Base-by-base conservation (phyloP, 2,888 invertebrate species). In the Harpalus rufipes region DNA sequence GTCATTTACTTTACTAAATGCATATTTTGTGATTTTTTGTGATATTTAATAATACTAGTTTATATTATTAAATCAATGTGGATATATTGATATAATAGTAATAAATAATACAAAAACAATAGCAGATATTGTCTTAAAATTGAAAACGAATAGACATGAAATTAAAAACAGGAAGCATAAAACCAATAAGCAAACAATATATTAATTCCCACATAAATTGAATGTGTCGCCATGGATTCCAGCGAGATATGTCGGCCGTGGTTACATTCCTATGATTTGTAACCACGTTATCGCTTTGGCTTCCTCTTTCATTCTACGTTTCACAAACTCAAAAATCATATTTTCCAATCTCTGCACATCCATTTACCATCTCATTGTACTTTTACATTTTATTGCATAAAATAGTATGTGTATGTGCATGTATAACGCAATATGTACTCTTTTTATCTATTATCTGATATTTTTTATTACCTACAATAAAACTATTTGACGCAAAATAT, bases 221-320 rank as follows among this genome's bases (percentile, higher is more conserved):
- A n/a, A 8, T 21, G 10, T 21, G 63, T 63, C 63, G 63, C 63
- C 63, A 63, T 25, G 63, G 63, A 63, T 10, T 63, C 21, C 10
- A 68, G 68, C 7, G n/a, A 21, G 68, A 68, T 39, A 68, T n/a
- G 68, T 39, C 68, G 32, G 68, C 12, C 14, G 68, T 63, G 68
- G 68, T 68, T 68, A 68, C 32, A 32, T 68, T 14, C 68, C 39
- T 39, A 68, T 68, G 68, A 68, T 68, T 68, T 68, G 68, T 68
- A 68, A 68, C 68, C 68, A 32, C 68, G 68, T 68, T 68, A 68
- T 68, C 68, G 32, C n/a, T 63, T n/a, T 32, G 32, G 32, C 68
- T 68, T 68, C 68, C 68, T 68, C 68, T 68, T 68, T 32, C 68
- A 32, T 32, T 68, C 12, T 32, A 39, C 63, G 63, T 63, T 63